Conservation (phyloP, 2,113 vertebrate genomes). For the Archilochus colubris region DNA sequence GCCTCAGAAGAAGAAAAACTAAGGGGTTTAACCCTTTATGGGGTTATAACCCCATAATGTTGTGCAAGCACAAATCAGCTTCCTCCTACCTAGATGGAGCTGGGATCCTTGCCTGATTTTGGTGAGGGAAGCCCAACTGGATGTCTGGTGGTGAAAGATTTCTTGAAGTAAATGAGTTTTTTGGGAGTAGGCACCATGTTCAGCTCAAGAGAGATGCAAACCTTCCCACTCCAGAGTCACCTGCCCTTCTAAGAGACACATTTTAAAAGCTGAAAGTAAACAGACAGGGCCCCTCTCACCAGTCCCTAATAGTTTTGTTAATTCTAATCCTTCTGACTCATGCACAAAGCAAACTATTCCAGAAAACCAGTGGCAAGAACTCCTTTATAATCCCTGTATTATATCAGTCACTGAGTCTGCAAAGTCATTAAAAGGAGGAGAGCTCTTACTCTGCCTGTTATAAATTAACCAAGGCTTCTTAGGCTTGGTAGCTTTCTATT, state of each 20-base stretch:
- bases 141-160: background rate
- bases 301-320: background rate
- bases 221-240: background rate
- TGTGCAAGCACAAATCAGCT: background rate
- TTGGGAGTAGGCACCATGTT: background rate
- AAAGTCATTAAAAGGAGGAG: slow-evolving; percentile 7
- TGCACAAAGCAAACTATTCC: slow-evolving; percentile 13
- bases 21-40: too few relatives aligned
- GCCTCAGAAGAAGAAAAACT: background rate
- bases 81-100: background rate
- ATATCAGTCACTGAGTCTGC: background rate
- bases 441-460: background rate
- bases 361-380: background rate
- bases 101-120: background rate
- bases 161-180: background rate
- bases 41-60: rapidly evolving
- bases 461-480: background rate
- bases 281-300: background rate
- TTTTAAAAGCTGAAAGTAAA: background rate
- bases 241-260: background rate
- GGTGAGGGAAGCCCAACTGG: background rate
- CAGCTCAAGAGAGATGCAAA: background rate
- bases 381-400: slow-evolving; percentile 21
- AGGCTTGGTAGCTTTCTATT: slow-evolving; percentile 7
- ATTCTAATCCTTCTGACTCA: slow-evolving; percentile 17